These are phyloP conservation scores for Gymnopithys bicolor DNA, from an alignment of 2,797 vertebrate species.

Conservation along the genomic window DNA sequence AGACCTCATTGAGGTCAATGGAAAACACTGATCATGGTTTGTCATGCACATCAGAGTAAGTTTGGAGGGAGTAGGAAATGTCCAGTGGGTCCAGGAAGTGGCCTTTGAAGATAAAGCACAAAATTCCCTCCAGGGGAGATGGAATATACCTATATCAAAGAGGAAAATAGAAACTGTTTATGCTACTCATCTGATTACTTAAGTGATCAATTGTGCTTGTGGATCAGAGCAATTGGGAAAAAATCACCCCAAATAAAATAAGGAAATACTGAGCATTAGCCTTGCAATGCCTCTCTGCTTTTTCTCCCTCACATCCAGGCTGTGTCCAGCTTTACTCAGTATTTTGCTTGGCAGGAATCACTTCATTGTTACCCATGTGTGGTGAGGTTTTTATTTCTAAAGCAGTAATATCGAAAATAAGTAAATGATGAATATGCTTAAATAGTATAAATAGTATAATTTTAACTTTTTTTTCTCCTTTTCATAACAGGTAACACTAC, in stretches of 20 bases:
- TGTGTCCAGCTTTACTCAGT: neutral
- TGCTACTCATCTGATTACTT: neutral
- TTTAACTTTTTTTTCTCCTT: neutral
- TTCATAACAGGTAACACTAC: slow-evolving; percentile 81
- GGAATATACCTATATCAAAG: neutral
- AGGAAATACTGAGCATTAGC: neutral
- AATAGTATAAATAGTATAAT: neutral
- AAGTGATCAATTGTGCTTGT: neutral
- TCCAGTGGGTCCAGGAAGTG: neutral
- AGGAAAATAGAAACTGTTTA: neutral
- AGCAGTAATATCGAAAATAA: neutral
- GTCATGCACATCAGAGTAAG: neutral
- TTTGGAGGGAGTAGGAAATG: neutral
- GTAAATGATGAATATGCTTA: neutral
- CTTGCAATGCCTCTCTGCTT: neutral
- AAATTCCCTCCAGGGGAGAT: neutral
- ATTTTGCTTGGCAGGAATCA: neutral
- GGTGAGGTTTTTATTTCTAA: neutral
- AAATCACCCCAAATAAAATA: neutral
- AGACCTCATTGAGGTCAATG: neutral
- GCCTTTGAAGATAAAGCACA: neutral
- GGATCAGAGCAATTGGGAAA: neutral
- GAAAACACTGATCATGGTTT: neutral
- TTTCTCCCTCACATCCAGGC: neutral
- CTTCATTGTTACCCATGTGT: neutral